These are phyloP conservation scores for Columba livia DNA, from an alignment of 2,113 vertebrate species.

Conservation along the genomic window DNA sequence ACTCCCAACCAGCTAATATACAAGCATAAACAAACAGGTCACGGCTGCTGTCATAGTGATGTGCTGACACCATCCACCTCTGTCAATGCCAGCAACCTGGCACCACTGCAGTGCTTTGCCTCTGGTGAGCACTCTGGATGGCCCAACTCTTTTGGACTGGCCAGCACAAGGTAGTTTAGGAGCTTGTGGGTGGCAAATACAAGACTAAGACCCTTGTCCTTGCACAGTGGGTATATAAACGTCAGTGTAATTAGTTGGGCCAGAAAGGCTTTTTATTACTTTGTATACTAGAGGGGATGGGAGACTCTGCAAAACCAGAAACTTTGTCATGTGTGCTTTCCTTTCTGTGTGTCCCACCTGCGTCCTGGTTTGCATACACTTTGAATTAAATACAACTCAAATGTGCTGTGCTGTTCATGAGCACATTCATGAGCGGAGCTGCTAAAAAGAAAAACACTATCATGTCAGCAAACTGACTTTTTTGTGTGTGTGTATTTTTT, in stretches of 20 bases:
- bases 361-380: not conserved
- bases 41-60: not conserved
- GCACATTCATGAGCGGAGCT: not conserved
- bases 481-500: not conserved
- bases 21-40: not conserved
- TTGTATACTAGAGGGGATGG: not conserved
- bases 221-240: not conserved
- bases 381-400: not conserved
- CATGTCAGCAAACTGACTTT: not conserved
- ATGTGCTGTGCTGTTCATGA: not conserved
- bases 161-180: not conserved
- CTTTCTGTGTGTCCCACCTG: not conserved
- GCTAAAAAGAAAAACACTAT: not conserved
- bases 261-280: not conserved
- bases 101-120: not conserved
- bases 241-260: not conserved
- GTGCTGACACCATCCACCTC: not conserved
- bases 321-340: not conserved
- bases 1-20: not conserved
- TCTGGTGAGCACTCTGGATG: not conserved
- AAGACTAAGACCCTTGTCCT: not conserved
- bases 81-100: rapidly evolving
- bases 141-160: not conserved
- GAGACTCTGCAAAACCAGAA: not conserved
- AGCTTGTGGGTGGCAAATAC: not conserved